Conservation (phyloP, 2,797 vertebrate species). For the Poeciliopsis paucimaculata region DNA sequence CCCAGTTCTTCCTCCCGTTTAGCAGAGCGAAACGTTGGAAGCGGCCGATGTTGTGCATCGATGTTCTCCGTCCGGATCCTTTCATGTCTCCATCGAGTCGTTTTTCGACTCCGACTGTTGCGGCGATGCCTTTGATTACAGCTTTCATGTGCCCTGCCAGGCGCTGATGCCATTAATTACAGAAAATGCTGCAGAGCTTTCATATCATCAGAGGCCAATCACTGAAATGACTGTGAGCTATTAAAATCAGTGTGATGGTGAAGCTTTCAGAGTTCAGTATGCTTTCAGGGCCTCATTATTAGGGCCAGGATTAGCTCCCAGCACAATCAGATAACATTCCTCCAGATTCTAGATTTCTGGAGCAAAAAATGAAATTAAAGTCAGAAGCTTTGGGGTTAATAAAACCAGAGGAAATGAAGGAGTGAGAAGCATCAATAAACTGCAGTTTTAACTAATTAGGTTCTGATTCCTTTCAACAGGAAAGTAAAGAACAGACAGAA, state of each 20-base stretch:
- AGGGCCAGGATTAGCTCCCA: background rate
- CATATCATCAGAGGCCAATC: slow-evolving; percentile 26
- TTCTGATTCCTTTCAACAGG: background rate
- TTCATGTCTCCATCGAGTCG: slow-evolving; percentile 21
- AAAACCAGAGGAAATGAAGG: background rate
- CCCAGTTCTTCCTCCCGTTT: background rate
- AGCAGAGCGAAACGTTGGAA: background rate
- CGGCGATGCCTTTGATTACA: slow-evolving; percentile 38
- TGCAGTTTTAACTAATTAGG: background rate
- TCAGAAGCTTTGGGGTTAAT: background rate
- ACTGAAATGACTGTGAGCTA: slow-evolving; percentile 13
- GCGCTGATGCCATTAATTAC: slow-evolving; percentile 48
- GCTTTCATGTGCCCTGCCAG: slow-evolving; percentile 24
- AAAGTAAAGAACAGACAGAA: slow-evolving; percentile 1
- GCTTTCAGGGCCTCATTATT: slow-evolving; percentile 4
- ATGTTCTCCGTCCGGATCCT: background rate
- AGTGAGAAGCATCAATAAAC: background rate
- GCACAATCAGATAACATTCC: background rate
- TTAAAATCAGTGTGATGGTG: slow-evolving; percentile 14
- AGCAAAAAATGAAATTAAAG: background rate
- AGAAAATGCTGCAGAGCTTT: slow-evolving; percentile 32
- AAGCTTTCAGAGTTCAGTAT: slow-evolving; percentile 15
- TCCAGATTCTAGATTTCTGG: background rate
- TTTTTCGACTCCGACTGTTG: slow-evolving; percentile 28
- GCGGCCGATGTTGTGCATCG: background rate